Base-by-base conservation (phyloP, 2,113 vertebrate genomes). In the Percina caprodes region DNA sequence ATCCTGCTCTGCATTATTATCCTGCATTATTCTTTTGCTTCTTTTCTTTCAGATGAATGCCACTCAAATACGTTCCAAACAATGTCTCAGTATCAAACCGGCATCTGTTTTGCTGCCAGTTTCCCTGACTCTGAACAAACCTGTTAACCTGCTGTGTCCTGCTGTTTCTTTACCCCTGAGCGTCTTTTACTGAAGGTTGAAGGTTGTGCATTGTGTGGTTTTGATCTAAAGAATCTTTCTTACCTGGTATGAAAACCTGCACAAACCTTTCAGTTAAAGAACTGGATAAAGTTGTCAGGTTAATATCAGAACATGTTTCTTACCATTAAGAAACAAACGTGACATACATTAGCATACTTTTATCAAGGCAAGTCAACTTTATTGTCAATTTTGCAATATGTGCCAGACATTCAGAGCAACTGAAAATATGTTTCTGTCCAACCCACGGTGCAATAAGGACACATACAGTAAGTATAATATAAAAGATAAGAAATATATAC, bases 121-220 rank as follows among this genome's bases (percentile, higher is more conserved):
- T 30, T 16, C 39, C 10, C 15, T 2, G 23, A 33, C 56, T 63
- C 33, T 49, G 61, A 54, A 65, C 23, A 49, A 45, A 76, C 1
- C 52, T 0, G 2, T 12, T 62, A 18, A 49, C 30, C 30, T 6
- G 19, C 18, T 16, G 5, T 30, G 5, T 69, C 51, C 15, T 52
- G 55, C 46, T 72, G 61, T 46, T 52, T 42, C 14, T 55, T 35
- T 1, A 0, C 61, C 65, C 42, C 3, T 30, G 35, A 6, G 18
- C n/a, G 21, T 59, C 45, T 39, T 1, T 18, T 11, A 46, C 55
- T 2, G 10, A 30, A 30, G 30, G 30, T 30, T 30, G 30, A 30
- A 30, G 54, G 4, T n/a, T 49, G 42, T 61, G 49, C 65, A 21
- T 16, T 49, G 10, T 35, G 23, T 61, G 26, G 13, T 30, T 69